Conservation (phyloP, 2,888 invertebrate genomes). For the Xanthorhoe spadicearia region DNA sequence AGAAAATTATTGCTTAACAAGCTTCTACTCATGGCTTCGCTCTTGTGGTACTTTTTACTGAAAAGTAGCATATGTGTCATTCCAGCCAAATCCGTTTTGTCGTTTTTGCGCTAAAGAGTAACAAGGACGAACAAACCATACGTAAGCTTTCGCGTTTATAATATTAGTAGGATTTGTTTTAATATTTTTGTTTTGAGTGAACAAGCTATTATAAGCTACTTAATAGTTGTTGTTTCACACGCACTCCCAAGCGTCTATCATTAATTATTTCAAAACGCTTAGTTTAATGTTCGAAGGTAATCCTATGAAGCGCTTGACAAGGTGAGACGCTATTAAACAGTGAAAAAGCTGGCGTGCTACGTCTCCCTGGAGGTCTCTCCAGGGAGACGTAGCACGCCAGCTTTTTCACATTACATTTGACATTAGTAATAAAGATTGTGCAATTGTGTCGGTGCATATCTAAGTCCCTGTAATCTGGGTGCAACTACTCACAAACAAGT, state of each 20-base stretch:
- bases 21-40: too few relatives aligned
- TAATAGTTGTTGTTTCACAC: conserved; percentile 49
- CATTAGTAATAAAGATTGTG: conserved; percentile 61
- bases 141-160: conserved; percentile 5
- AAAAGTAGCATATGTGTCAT: too few relatives aligned
- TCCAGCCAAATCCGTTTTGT: too few relatives aligned
- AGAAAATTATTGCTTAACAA: conserved; percentile 54
- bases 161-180: too few relatives aligned
- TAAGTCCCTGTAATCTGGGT: conserved; percentile 59
- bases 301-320: conserved; percentile 40
- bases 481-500: conserved; percentile 44
- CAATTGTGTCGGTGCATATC: conserved; percentile 61
- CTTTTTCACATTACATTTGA: too few relatives aligned
- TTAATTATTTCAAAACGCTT: conserved; percentile 31
- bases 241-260: conserved; percentile 44
- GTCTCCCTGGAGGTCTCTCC: conserved; percentile 55
- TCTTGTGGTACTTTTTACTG: too few relatives aligned
- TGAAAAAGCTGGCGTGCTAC: conserved; percentile 50
- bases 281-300: conserved; percentile 25
- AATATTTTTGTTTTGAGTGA: conserved; percentile 44
- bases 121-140: too few relatives aligned
- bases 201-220: conserved; percentile 45
- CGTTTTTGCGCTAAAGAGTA: too few relatives aligned
- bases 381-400: too few relatives aligned
- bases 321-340: conserved; percentile 26